phyloP scores from a whole-genome alignment of 2,797 vertebrate species.

The Pampus argenteus region DNA sequence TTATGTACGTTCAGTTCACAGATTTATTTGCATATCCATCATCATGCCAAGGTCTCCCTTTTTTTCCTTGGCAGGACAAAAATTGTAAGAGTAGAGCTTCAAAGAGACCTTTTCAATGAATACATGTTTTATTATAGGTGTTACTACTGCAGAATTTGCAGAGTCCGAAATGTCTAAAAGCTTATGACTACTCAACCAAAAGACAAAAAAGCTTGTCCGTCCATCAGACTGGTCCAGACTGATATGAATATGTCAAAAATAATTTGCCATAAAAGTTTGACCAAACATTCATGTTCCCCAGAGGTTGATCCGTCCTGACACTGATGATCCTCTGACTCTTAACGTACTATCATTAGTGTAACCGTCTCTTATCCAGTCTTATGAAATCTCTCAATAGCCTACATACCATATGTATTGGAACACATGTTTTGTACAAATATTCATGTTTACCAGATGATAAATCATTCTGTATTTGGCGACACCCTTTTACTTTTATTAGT shows the following conservation, averaged over 20 bases:
- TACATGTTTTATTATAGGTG: not conserved
- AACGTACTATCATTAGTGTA: not conserved
- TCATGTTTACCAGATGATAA: no score
- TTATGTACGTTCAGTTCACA: no score
- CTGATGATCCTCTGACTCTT: not conserved
- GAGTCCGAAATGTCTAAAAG: conserved; percentile 1
- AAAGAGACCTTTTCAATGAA: not conserved
- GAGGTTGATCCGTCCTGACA: no score
- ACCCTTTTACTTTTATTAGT: not conserved
- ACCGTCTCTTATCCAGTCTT: not conserved
- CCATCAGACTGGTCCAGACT: not conserved
- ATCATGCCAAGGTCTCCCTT: not conserved
- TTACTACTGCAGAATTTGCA: not conserved
- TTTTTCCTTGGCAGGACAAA: not conserved
- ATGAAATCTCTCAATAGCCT: not conserved
- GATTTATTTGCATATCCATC: conserved; percentile 14
- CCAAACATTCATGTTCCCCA: no score
- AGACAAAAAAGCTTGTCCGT: not conserved
- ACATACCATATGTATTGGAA: not conserved
- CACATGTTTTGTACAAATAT: not conserved
- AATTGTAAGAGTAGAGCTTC: not conserved
- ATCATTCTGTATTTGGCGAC: accelerated
- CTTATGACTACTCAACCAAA: not conserved
- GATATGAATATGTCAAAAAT: not conserved
- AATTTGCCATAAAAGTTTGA: no score